Conservation (phyloP, 2,888 invertebrate species). For the Heteropelma amictum region DNA sequence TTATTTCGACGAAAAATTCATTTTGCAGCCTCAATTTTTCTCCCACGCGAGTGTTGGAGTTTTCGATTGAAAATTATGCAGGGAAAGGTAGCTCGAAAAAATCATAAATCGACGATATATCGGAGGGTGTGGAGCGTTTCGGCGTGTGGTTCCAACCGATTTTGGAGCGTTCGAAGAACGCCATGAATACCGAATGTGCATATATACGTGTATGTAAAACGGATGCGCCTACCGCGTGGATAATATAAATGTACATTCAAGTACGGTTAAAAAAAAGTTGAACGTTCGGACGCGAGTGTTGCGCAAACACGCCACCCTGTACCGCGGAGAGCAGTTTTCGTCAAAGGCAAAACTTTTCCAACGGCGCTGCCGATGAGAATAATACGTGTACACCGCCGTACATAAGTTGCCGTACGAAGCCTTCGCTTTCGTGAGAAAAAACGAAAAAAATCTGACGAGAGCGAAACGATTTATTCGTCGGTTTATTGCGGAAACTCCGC, state of each 20-base stretch:
- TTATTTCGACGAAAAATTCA: no score
- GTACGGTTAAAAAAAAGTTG: neutral
- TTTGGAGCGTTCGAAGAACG: conserved; percentile 3
- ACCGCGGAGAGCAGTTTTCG: conserved; percentile 22
- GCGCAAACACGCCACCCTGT: neutral
- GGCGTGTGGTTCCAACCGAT: neutral
- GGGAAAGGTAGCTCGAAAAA: no score
- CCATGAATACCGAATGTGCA: conserved; percentile 5
- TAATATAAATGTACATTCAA: neutral
- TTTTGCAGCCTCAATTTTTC: no score
- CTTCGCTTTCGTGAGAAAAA: no score
- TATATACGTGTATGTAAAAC: conserved; percentile 11
- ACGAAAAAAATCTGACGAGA: no score
- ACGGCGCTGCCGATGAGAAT: conserved; percentile 18
- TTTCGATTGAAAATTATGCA: no score
- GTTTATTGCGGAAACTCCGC: no score
- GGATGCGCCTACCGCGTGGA: neutral
- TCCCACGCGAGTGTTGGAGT: no score
- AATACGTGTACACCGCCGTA: conserved; percentile 11
- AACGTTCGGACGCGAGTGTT: conserved; percentile 1
- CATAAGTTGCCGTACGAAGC: no score
- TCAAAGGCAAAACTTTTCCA: conserved; percentile 44
- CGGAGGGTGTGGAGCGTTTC: neutral
- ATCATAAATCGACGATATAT: neutral
- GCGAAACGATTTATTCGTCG: no score